Evolutionary conservation across 2,888 invertebrate species (phyloP), one percentile per base, ranked within the genome.

Genomic region (Lepidocyrtinus sp.): DNA sequence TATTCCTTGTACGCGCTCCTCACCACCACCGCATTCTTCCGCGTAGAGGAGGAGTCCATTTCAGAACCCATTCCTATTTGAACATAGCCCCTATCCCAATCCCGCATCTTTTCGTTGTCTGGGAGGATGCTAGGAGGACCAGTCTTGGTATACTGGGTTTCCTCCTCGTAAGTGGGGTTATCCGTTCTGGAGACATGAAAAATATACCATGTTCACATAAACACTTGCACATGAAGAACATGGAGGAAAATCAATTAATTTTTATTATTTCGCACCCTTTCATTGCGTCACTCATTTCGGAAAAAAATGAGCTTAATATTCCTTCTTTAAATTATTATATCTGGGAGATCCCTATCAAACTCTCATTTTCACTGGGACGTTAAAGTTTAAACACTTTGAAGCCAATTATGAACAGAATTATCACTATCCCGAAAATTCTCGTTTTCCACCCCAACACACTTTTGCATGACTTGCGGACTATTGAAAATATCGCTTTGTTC

Each of bases 1-100:
- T 79, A 82, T 15, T 63, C 36, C 24, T 82, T 82, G 45, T 79
- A 79, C 15, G 64, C 82, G 61, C 62, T 75, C 1, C 69, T 61
- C 1, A 82, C 75, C 25, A 68, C 68, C 12, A 78, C 78, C 3
- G 78, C 78, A 22, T 73, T 63, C 55, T 22, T 78, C 55, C 69
- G 19, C 0, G 67, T 15, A n/a, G n/a, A n/a, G 36, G 5, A 36
- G 1, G 72, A 9, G 45, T 73, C 68, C 15, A 36, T n/a, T n/a
- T 17, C 68, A 1, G 59, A 26, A n/a, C 26, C 5, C 72, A 78
- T 78, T 1, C 73, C 78, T 17, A 78, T 73, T 36, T 73, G 78
- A 2, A 78, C 78, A 63, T 73, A 78, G 26, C 72, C 76, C 2
- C 63, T 0, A 21, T 65, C 65, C 77, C 71, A 77, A n/a, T 26